Evolutionary conservation across 2,888 invertebrate species (phyloP).

Genomic region (Lasioglossum pauxillum): DNA sequence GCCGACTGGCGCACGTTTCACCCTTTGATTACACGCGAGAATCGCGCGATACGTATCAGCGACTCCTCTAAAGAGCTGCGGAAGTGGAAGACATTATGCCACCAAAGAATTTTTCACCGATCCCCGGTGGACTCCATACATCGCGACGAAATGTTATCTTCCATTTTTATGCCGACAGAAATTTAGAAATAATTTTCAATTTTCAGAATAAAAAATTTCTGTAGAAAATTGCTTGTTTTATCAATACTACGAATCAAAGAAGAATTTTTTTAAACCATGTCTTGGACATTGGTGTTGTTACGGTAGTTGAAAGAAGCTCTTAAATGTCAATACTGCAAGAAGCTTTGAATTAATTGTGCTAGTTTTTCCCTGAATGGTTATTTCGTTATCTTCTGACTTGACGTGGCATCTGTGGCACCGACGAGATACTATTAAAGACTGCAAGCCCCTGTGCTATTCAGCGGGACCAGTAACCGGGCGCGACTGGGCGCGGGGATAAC

Average conservation of each 20-base stretch:
- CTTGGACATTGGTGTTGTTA: background rate
- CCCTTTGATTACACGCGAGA: conserved; percentile 27
- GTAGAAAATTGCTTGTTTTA: background rate
- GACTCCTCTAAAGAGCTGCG: background rate
- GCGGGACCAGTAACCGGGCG: no score
- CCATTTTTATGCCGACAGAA: background rate
- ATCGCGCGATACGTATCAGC: conserved; percentile 17
- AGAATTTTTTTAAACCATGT: background rate
- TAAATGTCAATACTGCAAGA: background rate
- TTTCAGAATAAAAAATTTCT: no score
- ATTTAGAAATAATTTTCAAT: background rate
- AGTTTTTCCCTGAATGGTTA: background rate
- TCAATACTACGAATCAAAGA: no score
- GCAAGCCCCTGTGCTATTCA: no score
- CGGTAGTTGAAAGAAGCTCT: background rate
- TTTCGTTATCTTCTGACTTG: background rate
- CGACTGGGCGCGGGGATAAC: no score
- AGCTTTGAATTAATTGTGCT: background rate
- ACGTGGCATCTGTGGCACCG: background rate
- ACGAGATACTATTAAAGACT: no score
- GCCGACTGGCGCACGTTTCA: conserved; percentile 12
- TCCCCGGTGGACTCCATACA: no score
- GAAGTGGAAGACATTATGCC: conserved; percentile 1
- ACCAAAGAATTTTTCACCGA: conserved; percentile 1
- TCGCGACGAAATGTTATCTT: background rate